Evolutionary conservation across 2,888 invertebrate genomes (phyloP).

Genomic region (Leucoptera coffeella): DNA sequence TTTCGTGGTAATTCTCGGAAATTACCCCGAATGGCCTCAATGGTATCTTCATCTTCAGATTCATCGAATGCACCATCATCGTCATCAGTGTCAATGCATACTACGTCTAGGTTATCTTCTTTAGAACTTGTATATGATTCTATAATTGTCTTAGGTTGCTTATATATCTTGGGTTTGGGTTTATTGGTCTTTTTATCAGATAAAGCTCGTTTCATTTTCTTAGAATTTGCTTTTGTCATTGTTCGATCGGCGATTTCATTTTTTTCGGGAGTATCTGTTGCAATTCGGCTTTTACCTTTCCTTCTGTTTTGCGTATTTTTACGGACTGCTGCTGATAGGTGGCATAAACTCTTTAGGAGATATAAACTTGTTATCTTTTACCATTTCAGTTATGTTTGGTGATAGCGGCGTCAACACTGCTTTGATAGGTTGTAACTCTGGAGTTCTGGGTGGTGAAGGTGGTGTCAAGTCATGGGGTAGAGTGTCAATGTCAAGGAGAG

Average conservation of each 20-base stretch:
- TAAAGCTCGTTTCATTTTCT: not conserved
- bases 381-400: no score
- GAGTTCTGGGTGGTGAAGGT: not conserved
- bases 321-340: conserved; percentile 1
- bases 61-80: no score
- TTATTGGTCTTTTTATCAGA: not conserved
- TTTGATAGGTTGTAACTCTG: not conserved
- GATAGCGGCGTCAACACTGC: not conserved
- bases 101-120: not conserved
- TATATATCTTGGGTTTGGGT: not conserved
- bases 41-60: no score
- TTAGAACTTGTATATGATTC: not conserved
- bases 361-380: not conserved
- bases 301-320: conserved; percentile 3
- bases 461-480: no score
- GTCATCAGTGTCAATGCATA: no score
- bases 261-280: conserved; percentile 6
- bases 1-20: no score
- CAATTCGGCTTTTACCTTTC: conserved; percentile 4
- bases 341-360: conserved; percentile 1
- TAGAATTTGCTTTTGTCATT: not conserved
- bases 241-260: not conserved
- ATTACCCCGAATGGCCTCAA: no score
- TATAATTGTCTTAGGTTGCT: not conserved
- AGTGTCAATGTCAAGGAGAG: no score